A percentile compares a stretch with the other conserved stretches of the same genome.
Evolutionary conservation across 1,140 invertebrate genomes (phyloP).

Genomic region (Grapholita molesta): DNA sequence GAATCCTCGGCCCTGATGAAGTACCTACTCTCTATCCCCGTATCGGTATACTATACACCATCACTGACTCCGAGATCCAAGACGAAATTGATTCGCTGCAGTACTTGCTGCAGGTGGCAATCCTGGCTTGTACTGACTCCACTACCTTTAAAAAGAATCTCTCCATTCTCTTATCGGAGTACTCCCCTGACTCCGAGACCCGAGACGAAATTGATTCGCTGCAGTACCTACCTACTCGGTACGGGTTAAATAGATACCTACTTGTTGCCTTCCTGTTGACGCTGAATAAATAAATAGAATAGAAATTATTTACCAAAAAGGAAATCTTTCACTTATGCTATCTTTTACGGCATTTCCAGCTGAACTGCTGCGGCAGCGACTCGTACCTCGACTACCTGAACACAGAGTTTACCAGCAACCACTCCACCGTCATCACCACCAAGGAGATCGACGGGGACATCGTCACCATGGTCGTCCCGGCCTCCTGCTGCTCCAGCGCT

Average conservation of each 20-base stretch:
- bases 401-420: conserved; percentile 47
- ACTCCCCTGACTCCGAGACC: no score
- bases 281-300: not conserved
- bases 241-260: no score
- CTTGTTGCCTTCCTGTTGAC: no score
- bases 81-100: conserved; percentile 58
- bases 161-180: no score
- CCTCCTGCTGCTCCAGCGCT: conserved; percentile 42
- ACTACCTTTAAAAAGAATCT: no score
- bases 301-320: not conserved
- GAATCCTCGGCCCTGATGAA: conserved; percentile 31
- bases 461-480: conserved; percentile 39
- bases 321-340: no score
- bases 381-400: conserved; percentile 54
- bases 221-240: no score
- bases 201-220: no score
- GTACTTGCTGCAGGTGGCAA: conserved; percentile 45
- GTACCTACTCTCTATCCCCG: conserved; percentile 47
- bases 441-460: conserved; percentile 31
- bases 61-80: conserved; percentile 49
- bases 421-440: conserved; percentile 40
- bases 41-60: conserved; percentile 40
- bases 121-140: no score
- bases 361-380: conserved; percentile 58
- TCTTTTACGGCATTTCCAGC: conserved; percentile 33